phyloP scores from a whole-genome alignment of 2,797 vertebrate species.

The Hydrocynus forskahlii region DNA sequence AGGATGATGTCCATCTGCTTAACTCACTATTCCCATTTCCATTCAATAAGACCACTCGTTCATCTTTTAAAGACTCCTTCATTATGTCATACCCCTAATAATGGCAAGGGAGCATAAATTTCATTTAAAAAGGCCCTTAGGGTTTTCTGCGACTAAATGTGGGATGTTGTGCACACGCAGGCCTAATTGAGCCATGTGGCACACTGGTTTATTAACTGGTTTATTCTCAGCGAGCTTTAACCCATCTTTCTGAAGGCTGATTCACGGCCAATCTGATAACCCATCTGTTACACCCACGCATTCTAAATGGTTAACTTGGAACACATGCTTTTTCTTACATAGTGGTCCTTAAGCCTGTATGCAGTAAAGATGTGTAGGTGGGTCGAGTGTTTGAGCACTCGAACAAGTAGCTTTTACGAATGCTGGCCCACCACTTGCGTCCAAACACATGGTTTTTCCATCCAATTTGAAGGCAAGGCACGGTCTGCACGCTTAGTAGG shows the following conservation, averaged over 20 bases:
- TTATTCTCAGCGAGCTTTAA: conserved; percentile 33
- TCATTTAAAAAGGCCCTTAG: conserved; percentile 3
- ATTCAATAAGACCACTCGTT: background rate
- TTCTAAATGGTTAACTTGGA: conserved; percentile 66
- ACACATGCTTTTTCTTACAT: conserved; percentile 60
- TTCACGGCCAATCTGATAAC: conserved; percentile 47
- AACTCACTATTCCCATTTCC: background rate
- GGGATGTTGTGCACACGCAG: background rate
- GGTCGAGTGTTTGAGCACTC: background rate
- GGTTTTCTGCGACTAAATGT: background rate
- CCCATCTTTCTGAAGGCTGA: conserved; percentile 10
- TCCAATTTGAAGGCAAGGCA: conserved; percentile 44
- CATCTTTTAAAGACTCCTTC: conserved; percentile 4
- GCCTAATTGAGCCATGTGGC: conserved; percentile 8
- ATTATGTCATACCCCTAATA: conserved; percentile 6
- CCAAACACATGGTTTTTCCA: conserved; percentile 38
- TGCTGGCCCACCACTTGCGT: conserved; percentile 1
- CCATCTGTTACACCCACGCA: conserved; percentile 27
- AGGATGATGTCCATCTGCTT: background rate
- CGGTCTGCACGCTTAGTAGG: conserved; percentile 16
- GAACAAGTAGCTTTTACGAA: conserved; percentile 15
- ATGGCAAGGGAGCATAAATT: background rate
- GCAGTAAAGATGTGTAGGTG: background rate
- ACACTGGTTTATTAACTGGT: conserved; percentile 36
- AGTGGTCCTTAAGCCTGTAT: conserved; percentile 17